These are phyloP conservation scores for Microplitis mediator DNA, from an alignment of 1,140 invertebrate genomes.

Conservation along the genomic window DNA sequence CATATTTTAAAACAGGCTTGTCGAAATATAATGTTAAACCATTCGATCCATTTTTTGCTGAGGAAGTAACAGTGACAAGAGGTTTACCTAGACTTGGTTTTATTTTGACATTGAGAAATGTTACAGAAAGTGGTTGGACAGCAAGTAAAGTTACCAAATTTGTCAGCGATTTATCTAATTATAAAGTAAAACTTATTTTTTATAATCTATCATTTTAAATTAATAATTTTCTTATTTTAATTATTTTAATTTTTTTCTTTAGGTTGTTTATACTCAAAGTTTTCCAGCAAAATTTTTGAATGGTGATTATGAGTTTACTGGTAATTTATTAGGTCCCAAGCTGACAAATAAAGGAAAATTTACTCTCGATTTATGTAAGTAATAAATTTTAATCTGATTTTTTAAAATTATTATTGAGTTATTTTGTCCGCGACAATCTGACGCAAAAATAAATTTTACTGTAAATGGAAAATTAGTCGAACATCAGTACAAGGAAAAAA, in stretches of 20 bases:
- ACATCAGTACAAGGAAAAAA: too few species aligned
- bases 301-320: conserved; percentile 73
- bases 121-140: conserved; percentile 78
- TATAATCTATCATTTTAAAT: background rate
- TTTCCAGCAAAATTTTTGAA: conserved; percentile 78
- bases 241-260: conserved; percentile 40
- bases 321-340: conserved; percentile 65
- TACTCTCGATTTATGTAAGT: conserved; percentile 77
- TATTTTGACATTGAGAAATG: conserved; percentile 72
- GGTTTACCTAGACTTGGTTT: conserved; percentile 70
- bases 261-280: conserved; percentile 79
- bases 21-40: conserved; percentile 72
- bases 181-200: conserved; percentile 45
- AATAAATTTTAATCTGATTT: conserved; percentile 23
- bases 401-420: background rate
- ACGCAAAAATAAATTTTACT: too few species aligned
- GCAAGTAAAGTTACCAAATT: conserved; percentile 78
- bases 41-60: conserved; percentile 78
- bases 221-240: background rate
- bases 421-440: background rate
- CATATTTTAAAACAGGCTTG: conserved; percentile 77
- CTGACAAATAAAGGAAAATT: conserved; percentile 71
- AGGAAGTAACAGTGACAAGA: conserved; percentile 69
- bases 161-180: conserved; percentile 55
- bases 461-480: too few species aligned